Conservation (phyloP, 2,888 invertebrate genomes). For the Melinopterus prodromus region DNA sequence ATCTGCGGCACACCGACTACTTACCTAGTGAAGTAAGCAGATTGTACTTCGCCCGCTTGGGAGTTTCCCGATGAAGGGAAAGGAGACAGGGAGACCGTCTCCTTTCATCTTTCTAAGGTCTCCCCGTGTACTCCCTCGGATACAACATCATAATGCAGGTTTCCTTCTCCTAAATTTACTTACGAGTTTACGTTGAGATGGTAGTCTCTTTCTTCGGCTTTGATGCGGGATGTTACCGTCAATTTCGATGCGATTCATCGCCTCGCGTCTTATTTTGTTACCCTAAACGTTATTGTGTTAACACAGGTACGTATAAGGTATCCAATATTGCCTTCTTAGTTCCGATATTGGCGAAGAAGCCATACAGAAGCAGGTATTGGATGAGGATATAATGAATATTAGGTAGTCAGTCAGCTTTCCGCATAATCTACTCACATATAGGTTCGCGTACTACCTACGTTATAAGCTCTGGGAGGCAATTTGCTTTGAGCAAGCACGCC, state of each 20-base stretch:
- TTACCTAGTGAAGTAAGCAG: constrained; percentile 49
- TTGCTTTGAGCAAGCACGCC: background rate
- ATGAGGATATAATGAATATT: background rate
- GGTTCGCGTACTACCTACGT: background rate
- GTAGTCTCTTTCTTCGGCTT: background rate
- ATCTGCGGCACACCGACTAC: constrained; percentile 50
- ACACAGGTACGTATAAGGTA: background rate
- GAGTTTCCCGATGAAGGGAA: constrained; percentile 19
- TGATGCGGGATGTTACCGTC: constrained; percentile 1
- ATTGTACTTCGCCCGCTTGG: constrained; percentile 46
- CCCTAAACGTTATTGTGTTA: background rate
- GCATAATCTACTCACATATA: background rate
- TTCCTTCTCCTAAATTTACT: constrained; percentile 8
- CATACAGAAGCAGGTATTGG: background rate
- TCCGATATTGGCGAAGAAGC: background rate
- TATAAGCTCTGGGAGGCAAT: background rate
- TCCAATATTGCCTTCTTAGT: background rate
- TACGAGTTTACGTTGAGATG: constrained; percentile 8
- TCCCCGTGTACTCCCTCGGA: constrained; percentile 18
- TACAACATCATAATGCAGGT: constrained; percentile 19
- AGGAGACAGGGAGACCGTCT: constrained; percentile 44
- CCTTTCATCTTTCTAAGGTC: constrained; percentile 47
- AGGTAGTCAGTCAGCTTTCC: constrained; percentile 4
- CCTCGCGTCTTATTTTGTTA: background rate
- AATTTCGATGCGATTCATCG: background rate